These are phyloP conservation scores for Amphipoea oculea DNA, from an alignment of 2,888 invertebrate genomes.

Conservation along the genomic window DNA sequence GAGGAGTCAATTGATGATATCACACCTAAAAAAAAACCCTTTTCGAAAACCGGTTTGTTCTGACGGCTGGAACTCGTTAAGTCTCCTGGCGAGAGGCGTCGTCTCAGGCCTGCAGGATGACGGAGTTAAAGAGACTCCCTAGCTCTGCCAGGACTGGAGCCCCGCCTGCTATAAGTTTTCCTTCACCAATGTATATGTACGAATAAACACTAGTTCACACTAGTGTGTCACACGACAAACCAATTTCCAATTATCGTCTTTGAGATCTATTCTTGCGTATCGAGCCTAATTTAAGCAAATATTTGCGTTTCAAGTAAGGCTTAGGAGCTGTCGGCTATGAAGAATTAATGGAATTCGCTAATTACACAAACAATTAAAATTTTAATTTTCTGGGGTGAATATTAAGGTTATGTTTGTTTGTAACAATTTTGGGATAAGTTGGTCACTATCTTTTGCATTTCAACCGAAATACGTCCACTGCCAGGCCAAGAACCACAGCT, in stretches of 20 bases:
- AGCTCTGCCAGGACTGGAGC: no score
- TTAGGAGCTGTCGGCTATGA: neutral
- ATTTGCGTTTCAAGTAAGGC: conserved; percentile 5
- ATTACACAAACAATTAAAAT: conserved; percentile 13
- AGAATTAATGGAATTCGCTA: conserved; percentile 6
- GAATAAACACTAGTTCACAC: neutral
- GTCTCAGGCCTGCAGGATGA: no score
- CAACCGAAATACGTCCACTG: neutral
- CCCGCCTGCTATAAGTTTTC: no score
- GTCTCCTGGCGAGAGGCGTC: no score
- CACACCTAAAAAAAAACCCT: no score
- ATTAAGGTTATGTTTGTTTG: neutral
- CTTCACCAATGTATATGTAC: neutral
- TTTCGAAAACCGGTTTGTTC: no score
- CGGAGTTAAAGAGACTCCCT: no score
- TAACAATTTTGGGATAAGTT: neutral
- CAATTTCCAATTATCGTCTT: conserved; percentile 14
- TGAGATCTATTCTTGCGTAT: conserved; percentile 11
- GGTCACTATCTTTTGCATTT: neutral
- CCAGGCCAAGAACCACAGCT: neutral
- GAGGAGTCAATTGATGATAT: no score
- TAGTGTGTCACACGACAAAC: neutral
- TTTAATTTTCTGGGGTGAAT: conserved; percentile 2
- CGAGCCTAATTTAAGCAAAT: conserved; percentile 12
- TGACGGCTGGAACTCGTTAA: no score